Evolutionary conservation across 1,140 invertebrate genomes (phyloP).

Genomic region (Heliothis subflexa): DNA sequence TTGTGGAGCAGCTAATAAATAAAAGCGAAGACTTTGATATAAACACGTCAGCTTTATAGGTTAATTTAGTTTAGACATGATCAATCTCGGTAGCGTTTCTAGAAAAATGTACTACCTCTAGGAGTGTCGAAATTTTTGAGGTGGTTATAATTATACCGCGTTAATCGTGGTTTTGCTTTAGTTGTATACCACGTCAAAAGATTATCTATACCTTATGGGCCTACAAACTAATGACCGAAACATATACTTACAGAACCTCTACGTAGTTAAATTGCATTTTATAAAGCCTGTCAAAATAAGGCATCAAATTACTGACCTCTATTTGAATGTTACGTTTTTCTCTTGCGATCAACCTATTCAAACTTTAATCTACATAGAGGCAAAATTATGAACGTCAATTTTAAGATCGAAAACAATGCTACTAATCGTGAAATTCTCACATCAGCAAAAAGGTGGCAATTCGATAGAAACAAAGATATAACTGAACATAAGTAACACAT

Average conservation of each 20-base stretch:
- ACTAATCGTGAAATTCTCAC: conserved; percentile 7
- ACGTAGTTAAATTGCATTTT: too few species aligned
- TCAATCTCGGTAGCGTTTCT: conserved; percentile 6
- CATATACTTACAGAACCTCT: too few species aligned
- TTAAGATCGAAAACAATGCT: neutral
- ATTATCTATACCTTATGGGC: too few species aligned
- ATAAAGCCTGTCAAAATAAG: too few species aligned
- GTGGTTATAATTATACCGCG: neutral
- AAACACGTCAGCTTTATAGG: conserved; percentile 9
- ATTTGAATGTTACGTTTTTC: too few species aligned
- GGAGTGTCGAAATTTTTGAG: neutral
- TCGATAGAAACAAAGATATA: neutral
- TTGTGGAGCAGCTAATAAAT: conserved; percentile 29
- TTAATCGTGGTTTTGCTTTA: too few species aligned
- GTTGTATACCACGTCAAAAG: too few species aligned
- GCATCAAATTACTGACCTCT: too few species aligned
- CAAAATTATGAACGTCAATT: too few species aligned
- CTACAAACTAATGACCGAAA: too few species aligned
- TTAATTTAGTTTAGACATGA: conserved; percentile 3
- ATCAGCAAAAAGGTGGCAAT: neutral
- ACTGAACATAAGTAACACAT: neutral
- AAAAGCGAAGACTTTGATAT: neutral
- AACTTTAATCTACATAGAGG: neutral
- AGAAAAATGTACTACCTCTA: too few species aligned
- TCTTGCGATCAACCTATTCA: neutral